Percentiles rank a stretch among this genome's conserved stretches.
These are phyloP conservation scores for Aurelia aurita DNA, from an alignment of 30 jellyfish, hydroid and myxozoan species.

Conservation along the genomic window DNA sequence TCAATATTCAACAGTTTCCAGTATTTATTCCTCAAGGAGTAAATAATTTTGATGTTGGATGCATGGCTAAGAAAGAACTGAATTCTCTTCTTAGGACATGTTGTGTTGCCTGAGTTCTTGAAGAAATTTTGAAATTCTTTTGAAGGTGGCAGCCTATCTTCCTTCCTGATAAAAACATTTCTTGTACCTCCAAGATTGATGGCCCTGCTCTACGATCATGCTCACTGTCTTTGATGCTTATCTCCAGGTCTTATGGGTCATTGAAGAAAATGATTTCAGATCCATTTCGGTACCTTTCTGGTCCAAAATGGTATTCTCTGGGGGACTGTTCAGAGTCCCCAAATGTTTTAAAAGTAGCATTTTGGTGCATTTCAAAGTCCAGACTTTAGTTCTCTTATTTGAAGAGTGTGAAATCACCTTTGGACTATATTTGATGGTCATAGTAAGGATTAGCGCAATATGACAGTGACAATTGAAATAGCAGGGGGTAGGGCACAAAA, in stretches of 20 bases:
- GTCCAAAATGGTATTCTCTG: background rate
- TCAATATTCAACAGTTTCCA: background rate
- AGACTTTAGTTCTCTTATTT: background rate
- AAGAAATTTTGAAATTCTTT: slow-evolving; percentile 5
- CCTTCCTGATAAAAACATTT: slow-evolving; percentile 16
- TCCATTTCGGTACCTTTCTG: slow-evolving; percentile 31
- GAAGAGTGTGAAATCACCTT: background rate
- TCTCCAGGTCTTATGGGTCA: slow-evolving; percentile 44
- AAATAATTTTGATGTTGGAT: slow-evolving; percentile 28
- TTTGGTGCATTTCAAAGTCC: background rate
- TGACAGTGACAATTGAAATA: background rate
- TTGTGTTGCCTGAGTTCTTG: slow-evolving; percentile 26
- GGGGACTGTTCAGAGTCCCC: slow-evolving; percentile 4
- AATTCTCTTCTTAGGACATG: slow-evolving; percentile 18
- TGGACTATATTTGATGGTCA: background rate
- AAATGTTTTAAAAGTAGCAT: too few relatives aligned
- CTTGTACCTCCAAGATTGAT: too few relatives aligned
- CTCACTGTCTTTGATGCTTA: slow-evolving; percentile 32
- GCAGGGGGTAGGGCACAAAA: background rate
- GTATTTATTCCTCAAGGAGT: slow-evolving; percentile 35
- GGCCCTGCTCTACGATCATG: slow-evolving; percentile 28
- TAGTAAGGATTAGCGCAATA: background rate
- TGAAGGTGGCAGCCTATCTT: slow-evolving; percentile 52
- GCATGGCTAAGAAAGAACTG: slow-evolving; percentile 14
- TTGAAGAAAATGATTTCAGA: slow-evolving; percentile 30